Conservation (phyloP, 2,888 invertebrate species). For the Cheilosia scutellata region DNA sequence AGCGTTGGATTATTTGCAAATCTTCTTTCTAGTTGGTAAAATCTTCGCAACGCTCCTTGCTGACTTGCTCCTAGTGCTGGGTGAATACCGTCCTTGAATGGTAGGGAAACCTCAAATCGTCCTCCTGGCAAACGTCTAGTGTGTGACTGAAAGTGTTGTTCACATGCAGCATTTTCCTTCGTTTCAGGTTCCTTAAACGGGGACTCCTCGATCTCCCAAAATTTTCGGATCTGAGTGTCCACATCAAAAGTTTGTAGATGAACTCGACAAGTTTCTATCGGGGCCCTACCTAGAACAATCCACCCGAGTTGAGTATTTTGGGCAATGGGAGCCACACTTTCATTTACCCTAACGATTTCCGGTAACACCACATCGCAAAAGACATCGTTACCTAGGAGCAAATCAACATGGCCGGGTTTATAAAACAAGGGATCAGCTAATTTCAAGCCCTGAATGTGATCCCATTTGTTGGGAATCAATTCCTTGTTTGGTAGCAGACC, state of each 20-base stretch:
- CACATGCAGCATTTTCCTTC: neutral
- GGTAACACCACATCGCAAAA: slow-evolving; percentile 18
- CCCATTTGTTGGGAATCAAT: slow-evolving; percentile 5
- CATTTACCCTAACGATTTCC: slow-evolving; percentile 12
- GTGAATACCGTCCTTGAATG: slow-evolving; percentile 8
- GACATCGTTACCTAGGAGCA: slow-evolving; percentile 20
- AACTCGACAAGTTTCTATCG: slow-evolving; percentile 3
- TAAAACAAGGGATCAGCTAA: slow-evolving; percentile 24
- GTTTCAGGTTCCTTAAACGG: neutral
- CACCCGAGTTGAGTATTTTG: slow-evolving; percentile 33
- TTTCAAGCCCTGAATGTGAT: slow-evolving; percentile 11
- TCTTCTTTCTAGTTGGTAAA: slow-evolving; percentile 2
- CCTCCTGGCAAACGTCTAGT: slow-evolving; percentile 20
- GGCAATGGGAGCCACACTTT: slow-evolving; percentile 23
- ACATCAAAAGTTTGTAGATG: slow-evolving; percentile 1
- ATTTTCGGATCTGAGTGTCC: slow-evolving; percentile 8
- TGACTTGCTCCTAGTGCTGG: slow-evolving; percentile 20
- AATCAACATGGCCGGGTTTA: slow-evolving; percentile 14
- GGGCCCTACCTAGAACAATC: slow-evolving; percentile 21
- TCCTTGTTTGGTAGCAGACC: neutral
- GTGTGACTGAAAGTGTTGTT: neutral
- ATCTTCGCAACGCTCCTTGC: slow-evolving; percentile 7
- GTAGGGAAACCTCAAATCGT: slow-evolving; percentile 30
- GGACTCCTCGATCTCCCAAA: slow-evolving; percentile 32
- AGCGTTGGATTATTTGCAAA: slow-evolving; percentile 11